These are phyloP conservation scores for Tauraco hartlaubi DNA, from an alignment of 2,797 vertebrate species.

Conservation along the genomic window DNA sequence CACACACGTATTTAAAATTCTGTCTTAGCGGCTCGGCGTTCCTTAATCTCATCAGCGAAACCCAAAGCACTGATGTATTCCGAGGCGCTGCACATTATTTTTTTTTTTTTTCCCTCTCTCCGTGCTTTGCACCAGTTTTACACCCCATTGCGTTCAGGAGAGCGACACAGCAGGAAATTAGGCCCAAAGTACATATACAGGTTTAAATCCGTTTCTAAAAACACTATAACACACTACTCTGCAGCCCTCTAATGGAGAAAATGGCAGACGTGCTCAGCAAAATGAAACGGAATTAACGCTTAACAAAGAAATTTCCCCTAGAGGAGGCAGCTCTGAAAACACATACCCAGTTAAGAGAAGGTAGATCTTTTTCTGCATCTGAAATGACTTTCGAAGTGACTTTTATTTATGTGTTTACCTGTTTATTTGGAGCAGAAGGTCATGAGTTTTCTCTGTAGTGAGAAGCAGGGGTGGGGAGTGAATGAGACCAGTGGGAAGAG, in stretches of 20 bases:
- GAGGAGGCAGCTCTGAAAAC: neutral
- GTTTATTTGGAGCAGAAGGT: neutral
- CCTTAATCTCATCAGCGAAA: slow-evolving; percentile 23
- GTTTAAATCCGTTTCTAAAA: neutral
- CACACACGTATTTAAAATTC: slow-evolving; percentile 50
- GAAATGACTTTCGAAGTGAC: neutral
- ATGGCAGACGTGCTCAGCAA: neutral
- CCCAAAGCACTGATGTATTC: slow-evolving; percentile 39
- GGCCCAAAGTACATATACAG: slow-evolving; percentile 31
- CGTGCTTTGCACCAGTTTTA: slow-evolving; percentile 1
- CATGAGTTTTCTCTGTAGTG: neutral
- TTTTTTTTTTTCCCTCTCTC: neutral
- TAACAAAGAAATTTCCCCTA: slow-evolving; percentile 34
- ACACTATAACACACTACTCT: slow-evolving; percentile 39
- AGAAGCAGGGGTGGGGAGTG: neutral
- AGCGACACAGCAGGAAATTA: slow-evolving; percentile 38
- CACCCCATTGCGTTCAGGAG: slow-evolving; percentile 38
- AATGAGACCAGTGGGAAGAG: neutral
- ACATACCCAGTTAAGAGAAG: neutral
- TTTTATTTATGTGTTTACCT: neutral
- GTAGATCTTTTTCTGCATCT: neutral
- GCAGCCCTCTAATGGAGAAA: slow-evolving; percentile 70
- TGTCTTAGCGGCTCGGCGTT: neutral
- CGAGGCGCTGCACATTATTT: neutral
- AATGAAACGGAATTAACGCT: slow-evolving; percentile 17